phyloP scores from a whole-genome alignment of 1,140 invertebrate genomes.

The Ditylenchus dipsaci region DNA sequence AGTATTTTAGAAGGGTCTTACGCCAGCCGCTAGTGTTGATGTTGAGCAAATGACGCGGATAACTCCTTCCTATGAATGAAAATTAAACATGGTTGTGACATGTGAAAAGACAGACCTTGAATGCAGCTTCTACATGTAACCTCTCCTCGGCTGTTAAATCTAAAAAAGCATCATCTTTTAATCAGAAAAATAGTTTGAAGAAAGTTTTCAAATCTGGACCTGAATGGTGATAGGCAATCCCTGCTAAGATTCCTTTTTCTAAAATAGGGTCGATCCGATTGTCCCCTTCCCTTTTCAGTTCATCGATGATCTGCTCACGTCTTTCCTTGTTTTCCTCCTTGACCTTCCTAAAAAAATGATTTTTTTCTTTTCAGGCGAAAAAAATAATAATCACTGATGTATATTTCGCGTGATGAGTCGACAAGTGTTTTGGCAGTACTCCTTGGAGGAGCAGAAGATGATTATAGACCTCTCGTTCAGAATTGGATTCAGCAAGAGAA shows the following conservation, averaged over 20 bases:
- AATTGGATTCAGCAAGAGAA: conserved; percentile 69
- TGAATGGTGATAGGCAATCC: conserved; percentile 81
- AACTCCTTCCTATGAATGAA: conserved; percentile 66
- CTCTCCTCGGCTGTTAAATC: conserved; percentile 68
- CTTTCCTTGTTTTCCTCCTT: conserved; percentile 23
- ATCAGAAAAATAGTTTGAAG: background rate
- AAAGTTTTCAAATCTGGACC: conserved; percentile 67
- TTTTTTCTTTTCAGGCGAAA: background rate
- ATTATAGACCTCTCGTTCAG: conserved; percentile 78
- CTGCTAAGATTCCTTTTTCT: conserved; percentile 69
- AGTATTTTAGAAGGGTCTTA: no score
- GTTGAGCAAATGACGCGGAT: conserved; percentile 88
- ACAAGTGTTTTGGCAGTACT: conserved; percentile 83
- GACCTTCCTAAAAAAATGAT: no score
- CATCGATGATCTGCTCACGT: conserved; percentile 27
- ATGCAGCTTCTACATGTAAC: conserved; percentile 79
- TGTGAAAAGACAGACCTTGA: conserved; percentile 54
- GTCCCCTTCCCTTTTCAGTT: conserved; percentile 63
- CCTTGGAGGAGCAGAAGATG: conserved; percentile 84
- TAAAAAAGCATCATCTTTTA: background rate
- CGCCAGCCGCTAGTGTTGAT: conserved; percentile 88
- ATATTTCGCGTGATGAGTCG: conserved; percentile 55
- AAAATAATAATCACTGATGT: background rate
- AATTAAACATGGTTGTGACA: no score
- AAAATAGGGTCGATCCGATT: conserved; percentile 72